A percentile compares a stretch with the other conserved stretches of the same genome.
Evolutionary conservation across 2,888 invertebrate genomes (phyloP).

Genomic region (Polyommatus iphigenia): DNA sequence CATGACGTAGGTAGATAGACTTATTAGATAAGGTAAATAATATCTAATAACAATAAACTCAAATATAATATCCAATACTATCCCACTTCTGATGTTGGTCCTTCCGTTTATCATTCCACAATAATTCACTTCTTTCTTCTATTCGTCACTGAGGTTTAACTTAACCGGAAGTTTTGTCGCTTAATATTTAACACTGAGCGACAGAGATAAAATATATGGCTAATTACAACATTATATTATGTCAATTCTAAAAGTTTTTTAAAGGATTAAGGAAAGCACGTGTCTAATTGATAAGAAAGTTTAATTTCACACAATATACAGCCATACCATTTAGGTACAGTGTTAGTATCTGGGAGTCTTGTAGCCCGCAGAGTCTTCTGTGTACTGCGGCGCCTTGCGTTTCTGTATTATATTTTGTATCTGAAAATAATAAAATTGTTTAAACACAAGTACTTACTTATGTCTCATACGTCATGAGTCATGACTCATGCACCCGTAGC

Average conservation of each 20-base stretch:
- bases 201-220: not conserved
- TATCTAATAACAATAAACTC: no score
- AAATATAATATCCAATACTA: not conserved
- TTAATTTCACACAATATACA: conserved; percentile 27
- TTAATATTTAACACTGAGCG: not conserved
- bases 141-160: no score
- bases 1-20: no score
- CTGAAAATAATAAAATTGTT: conserved; percentile 57
- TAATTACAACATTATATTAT: not conserved
- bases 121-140: no score
- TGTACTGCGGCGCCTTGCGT: conserved; percentile 81
- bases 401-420: conserved; percentile 93
- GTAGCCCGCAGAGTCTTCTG: conserved; percentile 79
- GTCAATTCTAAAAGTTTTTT: not conserved
- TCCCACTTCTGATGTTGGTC: not conserved
- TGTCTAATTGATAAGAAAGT: not conserved
- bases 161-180: no score
- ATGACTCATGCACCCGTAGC: no score
- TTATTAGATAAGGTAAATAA: no score
- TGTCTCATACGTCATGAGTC: no score
- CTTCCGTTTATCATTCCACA: not conserved
- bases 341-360: conserved; percentile 84
- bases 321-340: not conserved
- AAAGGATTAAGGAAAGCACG: not conserved
- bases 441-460: not conserved